phyloP scores from a whole-genome alignment of 92 coral and sea anemone genomes.

The Umimayanthus kanabou region DNA sequence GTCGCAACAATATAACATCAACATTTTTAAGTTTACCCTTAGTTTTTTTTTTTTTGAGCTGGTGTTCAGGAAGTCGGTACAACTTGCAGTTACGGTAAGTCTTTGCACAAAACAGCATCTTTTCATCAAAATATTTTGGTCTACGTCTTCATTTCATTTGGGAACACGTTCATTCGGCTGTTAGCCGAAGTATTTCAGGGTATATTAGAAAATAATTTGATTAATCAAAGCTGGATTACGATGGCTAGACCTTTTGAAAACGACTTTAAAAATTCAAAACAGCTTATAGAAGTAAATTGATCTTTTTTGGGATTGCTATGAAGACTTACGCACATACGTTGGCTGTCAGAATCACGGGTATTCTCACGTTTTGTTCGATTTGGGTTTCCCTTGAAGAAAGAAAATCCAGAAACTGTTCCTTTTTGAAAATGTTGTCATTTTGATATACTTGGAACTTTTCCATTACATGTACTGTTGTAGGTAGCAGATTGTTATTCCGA shows the following conservation, averaged over 20 bases:
- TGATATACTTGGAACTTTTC: neutral
- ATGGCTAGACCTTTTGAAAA: constrained; percentile 19
- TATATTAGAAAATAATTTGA: neutral
- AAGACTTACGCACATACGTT: too few relatives aligned
- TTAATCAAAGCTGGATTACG: constrained; percentile 10
- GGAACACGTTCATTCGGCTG: neutral
- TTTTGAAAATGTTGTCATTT: neutral
- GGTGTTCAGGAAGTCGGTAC: neutral
- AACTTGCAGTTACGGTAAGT: neutral
- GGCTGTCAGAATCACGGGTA: neutral
- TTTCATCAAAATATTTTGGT: too few relatives aligned
- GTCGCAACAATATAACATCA: too few relatives aligned
- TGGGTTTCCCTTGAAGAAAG: neutral
- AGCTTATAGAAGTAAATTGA: neutral
- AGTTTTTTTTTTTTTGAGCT: neutral
- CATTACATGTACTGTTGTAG: too few relatives aligned
- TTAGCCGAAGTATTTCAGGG: neutral
- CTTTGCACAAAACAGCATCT: neutral
- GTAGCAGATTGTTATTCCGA: too few relatives aligned
- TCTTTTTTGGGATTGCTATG: neutral
- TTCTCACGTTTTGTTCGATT: too few relatives aligned
- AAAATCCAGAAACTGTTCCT: neutral
- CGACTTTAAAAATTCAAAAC: neutral
- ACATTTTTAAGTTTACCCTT: neutral
- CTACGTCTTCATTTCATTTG: neutral